These are phyloP conservation scores for Mastigias papua DNA, from an alignment of 30 jellyfish, hydroid and myxozoan genomes.

Conservation along the genomic window DNA sequence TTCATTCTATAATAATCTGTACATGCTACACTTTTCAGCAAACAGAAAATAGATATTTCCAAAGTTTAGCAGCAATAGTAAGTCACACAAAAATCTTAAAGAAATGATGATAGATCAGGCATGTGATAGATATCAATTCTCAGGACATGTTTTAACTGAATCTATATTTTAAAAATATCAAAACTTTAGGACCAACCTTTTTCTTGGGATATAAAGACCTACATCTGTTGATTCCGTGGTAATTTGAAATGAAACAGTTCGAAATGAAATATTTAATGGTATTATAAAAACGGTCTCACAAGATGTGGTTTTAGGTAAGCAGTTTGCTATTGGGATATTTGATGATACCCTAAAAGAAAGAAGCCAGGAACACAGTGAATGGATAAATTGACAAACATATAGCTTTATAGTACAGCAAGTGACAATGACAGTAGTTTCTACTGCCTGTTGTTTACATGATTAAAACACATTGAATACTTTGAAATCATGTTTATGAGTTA, in stretches of 20 bases:
- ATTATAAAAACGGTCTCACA: slow-evolving; percentile 44
- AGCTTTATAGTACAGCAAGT: too few relatives aligned
- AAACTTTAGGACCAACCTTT: slow-evolving; percentile 8
- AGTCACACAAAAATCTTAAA: not conserved
- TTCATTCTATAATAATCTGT: too few relatives aligned
- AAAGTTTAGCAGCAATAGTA: too few relatives aligned
- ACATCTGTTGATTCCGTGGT: slow-evolving; percentile 24
- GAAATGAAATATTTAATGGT: slow-evolving; percentile 24
- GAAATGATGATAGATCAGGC: not conserved
- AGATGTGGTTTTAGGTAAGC: slow-evolving; percentile 31
- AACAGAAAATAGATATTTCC: too few relatives aligned
- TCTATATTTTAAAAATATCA: not conserved
- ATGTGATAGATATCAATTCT: too few relatives aligned
- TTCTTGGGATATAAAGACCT: slow-evolving; percentile 30
- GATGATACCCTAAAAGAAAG: not conserved
- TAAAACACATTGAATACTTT: too few relatives aligned
- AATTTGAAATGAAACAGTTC: not conserved
- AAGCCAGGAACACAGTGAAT: too few relatives aligned
- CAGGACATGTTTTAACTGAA: not conserved
- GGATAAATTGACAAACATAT: too few relatives aligned
- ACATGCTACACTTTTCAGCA: too few relatives aligned
- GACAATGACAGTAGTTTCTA: too few relatives aligned
- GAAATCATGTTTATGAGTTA: too few relatives aligned
- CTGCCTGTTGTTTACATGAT: too few relatives aligned
- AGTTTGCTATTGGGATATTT: not conserved